Conservation (phyloP, 2,113 vertebrate species). For the Rhinichthys klamathensis region DNA sequence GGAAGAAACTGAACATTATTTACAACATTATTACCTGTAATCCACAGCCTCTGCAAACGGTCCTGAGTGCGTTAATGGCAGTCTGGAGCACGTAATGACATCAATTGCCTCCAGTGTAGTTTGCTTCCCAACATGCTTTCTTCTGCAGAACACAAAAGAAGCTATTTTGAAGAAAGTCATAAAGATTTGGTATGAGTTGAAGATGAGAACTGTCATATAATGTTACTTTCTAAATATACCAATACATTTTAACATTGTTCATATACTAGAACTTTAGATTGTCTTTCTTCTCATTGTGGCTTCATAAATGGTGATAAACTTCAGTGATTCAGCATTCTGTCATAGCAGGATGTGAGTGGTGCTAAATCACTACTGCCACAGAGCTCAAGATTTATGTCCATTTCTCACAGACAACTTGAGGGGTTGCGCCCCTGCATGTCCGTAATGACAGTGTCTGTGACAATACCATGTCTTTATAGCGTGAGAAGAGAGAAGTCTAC, state of each 20-base stretch:
- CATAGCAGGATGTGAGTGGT: neutral
- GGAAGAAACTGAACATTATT: no score
- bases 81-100: no score
- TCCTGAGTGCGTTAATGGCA: no score
- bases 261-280: neutral
- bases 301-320: neutral
- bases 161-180: neutral
- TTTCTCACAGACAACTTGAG: neutral
- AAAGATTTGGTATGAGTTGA: neutral
- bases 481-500: constrained; percentile 37
- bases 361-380: neutral
- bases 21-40: no score
- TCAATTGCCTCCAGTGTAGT: neutral
- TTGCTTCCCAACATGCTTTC: neutral
- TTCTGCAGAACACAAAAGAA: neutral
- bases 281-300: neutral
- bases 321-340: neutral
- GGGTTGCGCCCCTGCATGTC: neutral
- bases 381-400: neutral
- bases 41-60: no score
- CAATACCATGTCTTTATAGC: constrained; percentile 44
- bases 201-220: no score
- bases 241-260: neutral
- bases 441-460: constrained; percentile 31
- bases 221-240: neutral